A percentile compares a stretch with the other conserved stretches of the same genome.
Evolutionary conservation across 23 tunicate genomes (phyloP).

Genomic region (Phallusia fumigata): DNA sequence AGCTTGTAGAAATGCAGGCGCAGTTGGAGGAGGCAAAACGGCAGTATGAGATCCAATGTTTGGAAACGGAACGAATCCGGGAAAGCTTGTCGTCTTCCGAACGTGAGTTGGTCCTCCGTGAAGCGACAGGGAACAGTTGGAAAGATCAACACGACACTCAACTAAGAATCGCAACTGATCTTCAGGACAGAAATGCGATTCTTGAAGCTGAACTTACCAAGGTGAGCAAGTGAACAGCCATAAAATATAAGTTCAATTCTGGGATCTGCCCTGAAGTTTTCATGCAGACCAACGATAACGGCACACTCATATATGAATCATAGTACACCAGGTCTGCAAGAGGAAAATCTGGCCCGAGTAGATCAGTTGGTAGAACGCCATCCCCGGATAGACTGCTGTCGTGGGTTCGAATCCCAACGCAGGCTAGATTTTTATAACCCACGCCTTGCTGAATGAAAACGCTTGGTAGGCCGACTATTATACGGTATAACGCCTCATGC

Average conservation of each 20-base stretch:
- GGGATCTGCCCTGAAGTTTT: no score
- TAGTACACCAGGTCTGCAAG: no score
- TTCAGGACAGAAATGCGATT: constrained; percentile 57
- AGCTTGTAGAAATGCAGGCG: constrained; percentile 6
- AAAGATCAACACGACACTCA: constrained; percentile 47
- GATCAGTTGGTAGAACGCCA: no score
- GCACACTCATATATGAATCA: no score
- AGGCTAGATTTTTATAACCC: no score
- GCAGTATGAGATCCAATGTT: constrained; percentile 24
- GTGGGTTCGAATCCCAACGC: no score
- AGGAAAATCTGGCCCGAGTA: no score
- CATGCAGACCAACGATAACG: no score
- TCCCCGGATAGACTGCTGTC: no score
- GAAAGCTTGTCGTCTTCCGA: constrained; percentile 17
- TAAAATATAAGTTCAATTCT: neutral
- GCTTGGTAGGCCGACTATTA: no score
- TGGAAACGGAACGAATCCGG: constrained; percentile 9
- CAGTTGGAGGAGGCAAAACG: constrained; percentile 21
- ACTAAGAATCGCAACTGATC: constrained; percentile 28
- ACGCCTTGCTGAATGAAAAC: no score
- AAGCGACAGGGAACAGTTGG: constrained; percentile 31
- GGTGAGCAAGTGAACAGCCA: constrained; percentile 7
- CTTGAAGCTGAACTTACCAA: constrained; percentile 67
- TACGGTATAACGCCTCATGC: no score
- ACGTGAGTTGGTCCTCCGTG: constrained; percentile 35